phyloP scores from a whole-genome alignment of 2,888 invertebrate species.

The Dusona sp. region DNA sequence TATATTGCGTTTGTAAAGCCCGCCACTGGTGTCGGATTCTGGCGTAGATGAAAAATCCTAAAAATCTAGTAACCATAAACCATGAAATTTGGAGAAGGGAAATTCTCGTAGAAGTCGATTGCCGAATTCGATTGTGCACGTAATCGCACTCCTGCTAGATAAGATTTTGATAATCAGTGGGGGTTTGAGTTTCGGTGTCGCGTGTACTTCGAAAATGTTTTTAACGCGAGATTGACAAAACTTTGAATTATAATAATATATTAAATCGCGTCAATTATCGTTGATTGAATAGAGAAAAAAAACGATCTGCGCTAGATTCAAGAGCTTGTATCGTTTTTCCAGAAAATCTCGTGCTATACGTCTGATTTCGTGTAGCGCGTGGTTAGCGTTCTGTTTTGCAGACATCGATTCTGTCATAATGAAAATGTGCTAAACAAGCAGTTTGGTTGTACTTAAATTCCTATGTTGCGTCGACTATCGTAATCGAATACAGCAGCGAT shows the following conservation, averaged over 20 bases:
- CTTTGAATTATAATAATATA: not conserved
- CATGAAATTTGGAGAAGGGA: too few relatives aligned
- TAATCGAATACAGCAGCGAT: not conserved
- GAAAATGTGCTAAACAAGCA: slow-evolving; percentile 36
- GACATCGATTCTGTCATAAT: slow-evolving; percentile 49
- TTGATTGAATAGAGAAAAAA: not conserved
- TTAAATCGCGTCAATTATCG: not conserved
- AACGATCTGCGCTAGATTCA: not conserved
- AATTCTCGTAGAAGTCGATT: too few relatives aligned
- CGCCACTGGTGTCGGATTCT: too few relatives aligned
- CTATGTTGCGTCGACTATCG: not conserved
- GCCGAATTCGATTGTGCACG: too few relatives aligned
- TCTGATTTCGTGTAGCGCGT: slow-evolving; percentile 6
- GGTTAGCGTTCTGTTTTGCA: slow-evolving; percentile 46
- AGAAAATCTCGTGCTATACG: slow-evolving; percentile 1
- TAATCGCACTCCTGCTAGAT: too few relatives aligned
- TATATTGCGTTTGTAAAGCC: too few relatives aligned
- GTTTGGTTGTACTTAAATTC: slow-evolving; percentile 10
- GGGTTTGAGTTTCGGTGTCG: slow-evolving; percentile 49
- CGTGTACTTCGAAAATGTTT: slow-evolving; percentile 62
- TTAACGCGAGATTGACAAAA: slow-evolving; percentile 17
- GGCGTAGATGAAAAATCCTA: too few relatives aligned
- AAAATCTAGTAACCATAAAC: too few relatives aligned
- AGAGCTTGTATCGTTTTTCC: not conserved
- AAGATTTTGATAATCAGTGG: not conserved